These are phyloP conservation scores for Pipistrellus nathusii DNA, from an alignment of 2,797 vertebrate species.

Conservation along the genomic window DNA sequence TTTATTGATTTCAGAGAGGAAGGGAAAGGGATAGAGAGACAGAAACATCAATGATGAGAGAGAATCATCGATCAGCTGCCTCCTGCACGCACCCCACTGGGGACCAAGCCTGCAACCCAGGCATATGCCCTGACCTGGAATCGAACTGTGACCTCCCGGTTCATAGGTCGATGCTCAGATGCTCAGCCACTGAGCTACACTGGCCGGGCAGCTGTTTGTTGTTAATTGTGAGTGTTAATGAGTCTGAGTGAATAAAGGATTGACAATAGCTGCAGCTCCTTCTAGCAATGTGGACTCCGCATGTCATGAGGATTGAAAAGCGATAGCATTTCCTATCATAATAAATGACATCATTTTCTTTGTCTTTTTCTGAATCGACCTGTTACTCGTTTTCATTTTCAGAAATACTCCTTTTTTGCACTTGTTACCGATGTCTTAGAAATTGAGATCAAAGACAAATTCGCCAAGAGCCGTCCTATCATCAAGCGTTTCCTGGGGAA, in stretches of 20 bases:
- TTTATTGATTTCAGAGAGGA: too few species aligned
- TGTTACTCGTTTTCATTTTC: slow-evolving; percentile 82
- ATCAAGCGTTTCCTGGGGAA: slow-evolving; percentile 99
- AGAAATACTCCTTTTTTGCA: slow-evolving; percentile 99
- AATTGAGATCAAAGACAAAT: slow-evolving; percentile 99
- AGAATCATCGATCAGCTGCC: too few species aligned
- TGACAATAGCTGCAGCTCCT: not conserved
- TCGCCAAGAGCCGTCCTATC: slow-evolving; percentile 98
- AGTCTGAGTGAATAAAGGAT: not conserved
- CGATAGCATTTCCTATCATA: not conserved
- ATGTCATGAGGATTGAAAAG: not conserved
- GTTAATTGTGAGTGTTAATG: not conserved
- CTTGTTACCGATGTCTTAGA: slow-evolving; percentile 99
- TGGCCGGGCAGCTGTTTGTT: not conserved
- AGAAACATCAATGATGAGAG: too few species aligned
- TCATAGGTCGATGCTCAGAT: too few species aligned
- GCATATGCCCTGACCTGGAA: too few species aligned
- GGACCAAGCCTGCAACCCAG: too few species aligned
- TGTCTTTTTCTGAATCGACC: slow-evolving; percentile 20
- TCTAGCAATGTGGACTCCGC: not conserved
- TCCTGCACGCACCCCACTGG: too few species aligned
- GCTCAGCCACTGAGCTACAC: too few species aligned
- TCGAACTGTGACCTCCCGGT: too few species aligned
- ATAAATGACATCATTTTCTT: not conserved
- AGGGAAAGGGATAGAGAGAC: too few species aligned